Conservation (phyloP, 2,113 vertebrate genomes). For the Typhlomys cinereus region DNA sequence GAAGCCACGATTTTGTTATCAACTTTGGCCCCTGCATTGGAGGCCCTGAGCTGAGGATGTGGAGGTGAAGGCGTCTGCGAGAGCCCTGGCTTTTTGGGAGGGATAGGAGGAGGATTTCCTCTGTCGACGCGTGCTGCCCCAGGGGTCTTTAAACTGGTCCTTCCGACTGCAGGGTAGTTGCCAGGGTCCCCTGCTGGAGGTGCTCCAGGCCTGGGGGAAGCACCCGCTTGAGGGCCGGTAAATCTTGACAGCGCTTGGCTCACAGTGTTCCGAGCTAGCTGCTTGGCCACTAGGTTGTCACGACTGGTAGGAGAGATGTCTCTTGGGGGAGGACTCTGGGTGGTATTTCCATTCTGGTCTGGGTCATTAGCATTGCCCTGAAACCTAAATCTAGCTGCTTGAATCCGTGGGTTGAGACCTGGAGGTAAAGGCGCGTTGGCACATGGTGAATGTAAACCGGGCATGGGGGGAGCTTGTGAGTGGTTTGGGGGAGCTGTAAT, state of each 20-base stretch:
- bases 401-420: slow-evolving; percentile 93
- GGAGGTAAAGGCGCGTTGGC: slow-evolving; percentile 84
- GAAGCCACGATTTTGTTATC: slow-evolving; percentile 87
- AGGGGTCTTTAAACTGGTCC: slow-evolving; percentile 92
- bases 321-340: slow-evolving; percentile 93
- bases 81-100: slow-evolving; percentile 99
- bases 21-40: slow-evolving; percentile 88
- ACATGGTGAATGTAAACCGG: slow-evolving; percentile 86
- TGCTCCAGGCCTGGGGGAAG: slow-evolving; percentile 83
- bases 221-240: slow-evolving; percentile 90
- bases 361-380: slow-evolving; percentile 92
- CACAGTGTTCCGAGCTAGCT: slow-evolving; percentile 97
- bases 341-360: slow-evolving; percentile 96
- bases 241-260: slow-evolving; percentile 97
- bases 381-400: slow-evolving; percentile 97
- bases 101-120: slow-evolving; percentile 98
- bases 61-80: slow-evolving; percentile 96
- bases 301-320: slow-evolving; percentile 96
- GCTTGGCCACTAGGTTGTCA: slow-evolving; percentile 95
- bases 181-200: slow-evolving; percentile 86
- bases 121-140: slow-evolving; percentile 93
- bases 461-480: slow-evolving; percentile 73
- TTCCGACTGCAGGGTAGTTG: slow-evolving; percentile 83
- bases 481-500: slow-evolving; percentile 78
- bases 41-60: slow-evolving; percentile 93